These are phyloP conservation scores for Rhaphigaster nebulosa DNA, from an alignment of 2,888 invertebrate genomes.

Conservation along the genomic window DNA sequence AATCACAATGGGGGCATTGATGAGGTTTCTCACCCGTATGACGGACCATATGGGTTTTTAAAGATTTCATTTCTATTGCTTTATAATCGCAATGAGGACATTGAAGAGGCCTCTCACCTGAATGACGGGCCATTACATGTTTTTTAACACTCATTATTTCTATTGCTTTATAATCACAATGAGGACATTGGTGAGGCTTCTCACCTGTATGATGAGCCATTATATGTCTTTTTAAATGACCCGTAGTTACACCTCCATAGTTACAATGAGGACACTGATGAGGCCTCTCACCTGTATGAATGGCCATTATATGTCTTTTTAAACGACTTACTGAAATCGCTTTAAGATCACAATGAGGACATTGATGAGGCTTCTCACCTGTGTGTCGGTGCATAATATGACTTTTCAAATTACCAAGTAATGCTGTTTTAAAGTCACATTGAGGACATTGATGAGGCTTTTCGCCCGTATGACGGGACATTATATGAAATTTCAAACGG, in stretches of 20 bases:
- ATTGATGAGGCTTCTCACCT: not conserved
- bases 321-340: not conserved
- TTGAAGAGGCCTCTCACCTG: not conserved
- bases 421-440: not conserved
- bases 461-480: not conserved
- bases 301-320: slow-evolving; percentile 22
- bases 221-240: slow-evolving; percentile 13
- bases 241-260: not conserved
- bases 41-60: not conserved
- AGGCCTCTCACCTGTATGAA: slow-evolving; percentile 7
- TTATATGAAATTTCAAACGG: not conserved
- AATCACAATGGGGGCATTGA: slow-evolving; percentile 5
- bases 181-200: slow-evolving; percentile 27
- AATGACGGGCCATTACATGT: slow-evolving; percentile 18
- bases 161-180: slow-evolving; percentile 26
- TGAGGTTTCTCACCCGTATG: slow-evolving; percentile 2
- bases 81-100: slow-evolving; percentile 45
- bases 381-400: not conserved
- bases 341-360: slow-evolving; percentile 8
- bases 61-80: not conserved
- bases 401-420: not conserved
- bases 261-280: slow-evolving; percentile 34
- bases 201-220: slow-evolving; percentile 32
- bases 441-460: slow-evolving; percentile 28
- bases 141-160: not conserved